These are phyloP conservation scores for Drosophila melanosoma DNA, from an alignment of 2,888 invertebrate genomes.

Conservation along the genomic window DNA sequence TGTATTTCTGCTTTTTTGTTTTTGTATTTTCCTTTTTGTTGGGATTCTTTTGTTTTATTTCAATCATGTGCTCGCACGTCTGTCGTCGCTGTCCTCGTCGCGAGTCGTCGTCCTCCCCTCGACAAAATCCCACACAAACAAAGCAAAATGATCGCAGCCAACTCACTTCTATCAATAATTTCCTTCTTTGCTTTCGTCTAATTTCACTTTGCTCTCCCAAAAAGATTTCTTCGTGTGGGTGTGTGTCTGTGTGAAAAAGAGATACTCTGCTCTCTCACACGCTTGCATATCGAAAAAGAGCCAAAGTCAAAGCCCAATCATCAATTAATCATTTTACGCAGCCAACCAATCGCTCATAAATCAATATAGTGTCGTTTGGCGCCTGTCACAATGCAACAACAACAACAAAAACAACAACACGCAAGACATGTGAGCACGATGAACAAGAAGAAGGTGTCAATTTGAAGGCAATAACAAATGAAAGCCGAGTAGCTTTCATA, in stretches of 20 bases:
- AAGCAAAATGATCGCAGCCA: conserved; percentile 45
- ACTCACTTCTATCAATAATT: conserved; percentile 78
- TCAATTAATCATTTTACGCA: conserved; percentile 64
- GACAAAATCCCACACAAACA: neutral
- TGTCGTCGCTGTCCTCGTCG: conserved; percentile 37
- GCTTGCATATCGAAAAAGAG: conserved; percentile 45
- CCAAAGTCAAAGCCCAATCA: conserved; percentile 67
- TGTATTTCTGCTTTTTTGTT: conserved; percentile 22
- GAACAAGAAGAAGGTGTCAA: conserved; percentile 53
- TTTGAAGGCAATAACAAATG: conserved; percentile 25
- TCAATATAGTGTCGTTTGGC: conserved; percentile 69
- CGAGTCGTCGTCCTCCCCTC: conserved; percentile 11
- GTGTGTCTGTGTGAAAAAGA: neutral
- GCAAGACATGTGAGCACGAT: conserved; percentile 23
- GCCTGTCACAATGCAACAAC: conserved; percentile 63
- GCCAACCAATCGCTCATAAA: conserved; percentile 54
- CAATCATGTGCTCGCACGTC: conserved; percentile 74
- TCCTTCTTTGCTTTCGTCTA: conserved; percentile 32
- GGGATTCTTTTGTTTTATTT: conserved; percentile 66
- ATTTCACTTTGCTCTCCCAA: conserved; percentile 17
- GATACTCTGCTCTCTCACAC: conserved; percentile 22
- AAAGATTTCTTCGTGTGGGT: neutral
- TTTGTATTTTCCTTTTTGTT: conserved; percentile 51
- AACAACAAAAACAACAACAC: conserved; percentile 14
- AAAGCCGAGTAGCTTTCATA: conserved; percentile 31